Evolutionary conservation across 2,888 invertebrate species (phyloP).

Genomic region (Microctonus aethiopoides): DNA sequence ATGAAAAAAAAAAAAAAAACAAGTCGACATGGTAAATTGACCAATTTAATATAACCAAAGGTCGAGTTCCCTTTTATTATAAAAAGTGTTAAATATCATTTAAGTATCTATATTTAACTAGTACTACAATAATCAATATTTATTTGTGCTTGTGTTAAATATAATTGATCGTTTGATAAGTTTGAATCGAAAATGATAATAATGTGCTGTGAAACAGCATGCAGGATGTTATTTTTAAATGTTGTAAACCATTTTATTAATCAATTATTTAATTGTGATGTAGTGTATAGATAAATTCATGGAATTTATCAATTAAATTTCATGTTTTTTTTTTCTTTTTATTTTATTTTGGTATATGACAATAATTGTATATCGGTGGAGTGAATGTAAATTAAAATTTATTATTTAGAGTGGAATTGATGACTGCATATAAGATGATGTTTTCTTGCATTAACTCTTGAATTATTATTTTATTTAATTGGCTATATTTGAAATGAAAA

Average conservation of each 20-base stretch:
- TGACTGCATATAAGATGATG: constrained; percentile 49
- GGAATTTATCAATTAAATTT: constrained; percentile 20
- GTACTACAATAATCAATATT: constrained; percentile 47
- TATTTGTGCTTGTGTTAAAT: constrained; percentile 47
- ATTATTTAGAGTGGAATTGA: not conserved
- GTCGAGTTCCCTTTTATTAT: constrained; percentile 43
- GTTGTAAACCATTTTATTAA: constrained; percentile 41
- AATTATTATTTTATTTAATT: constrained; percentile 23
- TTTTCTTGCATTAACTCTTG: constrained; percentile 56
- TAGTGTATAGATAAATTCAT: constrained; percentile 41
- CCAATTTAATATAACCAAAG: constrained; percentile 49
- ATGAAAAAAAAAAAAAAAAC: not conserved
- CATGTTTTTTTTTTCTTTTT: no score
- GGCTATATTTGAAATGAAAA: constrained; percentile 11
- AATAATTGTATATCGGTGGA: constrained; percentile 21
- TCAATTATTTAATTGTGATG: constrained; percentile 48
- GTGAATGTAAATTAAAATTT: constrained; percentile 16
- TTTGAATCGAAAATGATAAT: constrained; percentile 15
- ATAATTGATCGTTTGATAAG: constrained; percentile 28
- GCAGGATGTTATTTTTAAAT: constrained; percentile 41
- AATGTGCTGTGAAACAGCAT: constrained; percentile 13
- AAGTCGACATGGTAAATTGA: constrained; percentile 26
- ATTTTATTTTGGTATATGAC: constrained; percentile 11
- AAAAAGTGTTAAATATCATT: constrained; percentile 30
- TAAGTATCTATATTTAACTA: constrained; percentile 32